These are phyloP conservation scores for Bembecia ichneumoniformis DNA, from an alignment of 2,888 invertebrate species.

Conservation along the genomic window DNA sequence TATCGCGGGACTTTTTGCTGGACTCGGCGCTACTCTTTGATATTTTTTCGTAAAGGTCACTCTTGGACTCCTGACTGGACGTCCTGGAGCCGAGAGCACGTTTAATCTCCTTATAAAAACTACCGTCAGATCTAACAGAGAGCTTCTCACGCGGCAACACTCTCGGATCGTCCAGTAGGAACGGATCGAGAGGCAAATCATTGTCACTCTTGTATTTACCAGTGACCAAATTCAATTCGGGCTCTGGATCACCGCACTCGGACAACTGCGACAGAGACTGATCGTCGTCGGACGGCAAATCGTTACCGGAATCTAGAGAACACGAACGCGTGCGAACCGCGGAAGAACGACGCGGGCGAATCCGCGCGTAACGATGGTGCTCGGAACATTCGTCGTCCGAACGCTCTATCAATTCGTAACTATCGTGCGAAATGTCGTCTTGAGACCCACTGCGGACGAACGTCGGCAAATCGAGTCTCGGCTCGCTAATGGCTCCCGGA, in stretches of 20 bases:
- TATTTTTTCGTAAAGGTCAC: constrained; percentile 78
- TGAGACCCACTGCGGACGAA: constrained; percentile 81
- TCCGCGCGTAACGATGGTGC: constrained; percentile 37
- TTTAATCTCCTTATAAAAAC: constrained; percentile 79
- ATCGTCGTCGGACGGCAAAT: constrained; percentile 81
- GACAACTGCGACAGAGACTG: constrained; percentile 70
- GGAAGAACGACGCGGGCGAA: constrained; percentile 37
- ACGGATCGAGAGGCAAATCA: constrained; percentile 82
- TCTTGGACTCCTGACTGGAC: constrained; percentile 80
- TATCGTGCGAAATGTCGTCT: constrained; percentile 90
- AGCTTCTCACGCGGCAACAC: constrained; percentile 80
- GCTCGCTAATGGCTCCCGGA: constrained; percentile 83
- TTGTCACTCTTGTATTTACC: constrained; percentile 78
- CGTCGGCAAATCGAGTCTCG: constrained; percentile 75
- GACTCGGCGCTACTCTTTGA: constrained; percentile 77
- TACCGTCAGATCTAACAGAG: constrained; percentile 80
- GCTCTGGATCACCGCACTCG: constrained; percentile 66
- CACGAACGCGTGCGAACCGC: constrained; percentile 75
- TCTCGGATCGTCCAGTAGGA: constrained; percentile 83
- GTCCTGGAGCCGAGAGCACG: constrained; percentile 75
- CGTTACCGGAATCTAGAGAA: constrained; percentile 83
- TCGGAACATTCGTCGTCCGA: constrained; percentile 76
- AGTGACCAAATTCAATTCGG: constrained; percentile 70
- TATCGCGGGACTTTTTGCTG: constrained; percentile 76
- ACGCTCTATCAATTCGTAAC: constrained; percentile 87